These are phyloP conservation scores for Alca torda DNA, from an alignment of 2,797 vertebrate genomes.

Conservation along the genomic window DNA sequence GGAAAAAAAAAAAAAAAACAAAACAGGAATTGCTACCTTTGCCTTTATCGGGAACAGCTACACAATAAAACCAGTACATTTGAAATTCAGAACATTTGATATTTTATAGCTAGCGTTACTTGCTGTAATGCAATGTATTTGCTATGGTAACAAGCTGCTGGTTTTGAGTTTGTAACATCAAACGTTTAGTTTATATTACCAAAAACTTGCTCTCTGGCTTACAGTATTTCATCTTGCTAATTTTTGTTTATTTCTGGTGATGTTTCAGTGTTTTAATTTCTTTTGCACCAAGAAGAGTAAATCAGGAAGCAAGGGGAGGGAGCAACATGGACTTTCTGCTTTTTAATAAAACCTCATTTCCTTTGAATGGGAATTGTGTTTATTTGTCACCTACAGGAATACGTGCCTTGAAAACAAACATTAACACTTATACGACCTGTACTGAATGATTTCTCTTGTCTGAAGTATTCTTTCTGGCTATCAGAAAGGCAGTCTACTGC, in stretches of 20 bases:
- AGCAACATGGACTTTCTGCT: background rate
- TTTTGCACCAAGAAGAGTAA: background rate
- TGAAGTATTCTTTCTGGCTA: background rate
- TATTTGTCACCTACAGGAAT: background rate
- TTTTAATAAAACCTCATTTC: background rate
- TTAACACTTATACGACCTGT: background rate
- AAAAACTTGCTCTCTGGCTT: background rate
- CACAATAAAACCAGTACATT: background rate
- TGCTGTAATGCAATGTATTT: background rate
- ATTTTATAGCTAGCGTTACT: background rate
- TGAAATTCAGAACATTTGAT: background rate
- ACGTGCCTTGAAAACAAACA: background rate
- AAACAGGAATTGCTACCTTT: background rate
- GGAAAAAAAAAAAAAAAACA: background rate
- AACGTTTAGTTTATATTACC: background rate
- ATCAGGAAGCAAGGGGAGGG: background rate
- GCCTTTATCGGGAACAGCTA: background rate
- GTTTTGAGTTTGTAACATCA: background rate
- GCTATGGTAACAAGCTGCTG: background rate
- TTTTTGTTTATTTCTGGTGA: background rate
- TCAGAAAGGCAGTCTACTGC: background rate
- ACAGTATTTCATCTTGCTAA: background rate
- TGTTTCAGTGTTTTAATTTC: background rate
- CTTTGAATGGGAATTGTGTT: background rate
- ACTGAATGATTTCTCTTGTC: background rate